Base-by-base conservation (phyloP, 2,797 vertebrate genomes). In the Danionella dracula region DNA sequence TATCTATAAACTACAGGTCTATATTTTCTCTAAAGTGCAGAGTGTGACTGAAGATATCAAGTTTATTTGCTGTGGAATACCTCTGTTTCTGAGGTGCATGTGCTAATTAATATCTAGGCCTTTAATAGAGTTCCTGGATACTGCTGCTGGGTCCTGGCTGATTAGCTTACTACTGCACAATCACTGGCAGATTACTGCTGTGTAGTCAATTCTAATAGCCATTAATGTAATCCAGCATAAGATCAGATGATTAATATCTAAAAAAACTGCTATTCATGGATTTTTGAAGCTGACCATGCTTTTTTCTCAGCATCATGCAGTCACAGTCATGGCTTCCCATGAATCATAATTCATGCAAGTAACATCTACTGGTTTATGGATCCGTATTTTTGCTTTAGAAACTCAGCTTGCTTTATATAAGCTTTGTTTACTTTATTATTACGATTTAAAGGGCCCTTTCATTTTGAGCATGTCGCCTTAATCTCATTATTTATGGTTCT, bases 131-230 rank as follows among this genome's bases (percentile, higher is more conserved):
- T 37, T 51, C 53, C 51, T 38, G 71, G 65, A 21, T 40, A 38
- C 59, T 67, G 35, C 38, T 66, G 41, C 15, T 19, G 40, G 23
- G 53, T 67, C 29, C 68, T 27, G 72, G 65, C 66, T 74, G 53
- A 48, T 67, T 74, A 71, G 66, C 63, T 74, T 66, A 76, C 75
- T 66, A 75, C 70, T 66, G 70, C 34, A 59, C 70, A 75, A 77
- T 77, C 68, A 73, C 67, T 73, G 63, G 55, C 53, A 58, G 56
- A 66, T 74, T 76, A 74, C 56, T 76, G 71, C 63, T 6, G 54
- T 51, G 69, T 76, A 78, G 76, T 76, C 69, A 72, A 70, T 72
- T 71, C 69, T 74, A 71, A 74, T 70, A 72, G 73, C 54, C 63
- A 66, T 74, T 72, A 75, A 66, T 42, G 41, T 40, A 19, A 48